Conservation (phyloP, 2,113 vertebrate genomes). For the Larimichthys crocea region DNA sequence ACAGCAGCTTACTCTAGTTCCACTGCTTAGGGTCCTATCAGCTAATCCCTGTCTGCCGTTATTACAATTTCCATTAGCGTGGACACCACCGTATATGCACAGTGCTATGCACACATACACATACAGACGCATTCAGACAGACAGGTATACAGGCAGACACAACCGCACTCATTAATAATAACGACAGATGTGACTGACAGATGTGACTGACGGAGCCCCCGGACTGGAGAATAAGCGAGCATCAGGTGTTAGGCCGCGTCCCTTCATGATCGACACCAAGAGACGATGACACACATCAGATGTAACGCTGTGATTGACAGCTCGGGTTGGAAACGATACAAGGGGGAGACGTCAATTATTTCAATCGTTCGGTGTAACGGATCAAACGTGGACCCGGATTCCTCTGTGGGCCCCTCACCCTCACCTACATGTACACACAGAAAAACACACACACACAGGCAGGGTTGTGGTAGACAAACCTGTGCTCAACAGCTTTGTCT, state of each 20-base stretch:
- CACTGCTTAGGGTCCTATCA: constrained; percentile 53
- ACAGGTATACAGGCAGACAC: constrained; percentile 9
- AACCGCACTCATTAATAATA: constrained; percentile 34
- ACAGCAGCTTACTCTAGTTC: constrained; percentile 54
- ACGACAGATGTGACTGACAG: constrained; percentile 34
- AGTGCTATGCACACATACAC: constrained; percentile 13
- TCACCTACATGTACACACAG: background rate
- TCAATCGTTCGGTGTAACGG: background rate
- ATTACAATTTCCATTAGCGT: constrained; percentile 69
- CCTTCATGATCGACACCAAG: constrained; percentile 39
- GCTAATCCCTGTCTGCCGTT: constrained; percentile 61
- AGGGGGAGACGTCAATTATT: constrained; percentile 27
- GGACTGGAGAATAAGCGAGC: constrained; percentile 26
- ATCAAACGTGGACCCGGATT: background rate
- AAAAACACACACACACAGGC: background rate
- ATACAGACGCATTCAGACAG: constrained; percentile 3
- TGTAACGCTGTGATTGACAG: constrained; percentile 22
- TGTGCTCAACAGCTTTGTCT: background rate
- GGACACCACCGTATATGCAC: constrained; percentile 7
- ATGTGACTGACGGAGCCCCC: constrained; percentile 41
- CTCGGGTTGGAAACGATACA: constrained; percentile 1
- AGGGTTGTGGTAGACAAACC: background rate
- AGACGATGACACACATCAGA: constrained; percentile 25
- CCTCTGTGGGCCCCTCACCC: background rate
- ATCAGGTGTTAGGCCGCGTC: constrained; percentile 56